phyloP scores from a whole-genome alignment of 1,140 invertebrate species.

The Leucophenga varia region DNA sequence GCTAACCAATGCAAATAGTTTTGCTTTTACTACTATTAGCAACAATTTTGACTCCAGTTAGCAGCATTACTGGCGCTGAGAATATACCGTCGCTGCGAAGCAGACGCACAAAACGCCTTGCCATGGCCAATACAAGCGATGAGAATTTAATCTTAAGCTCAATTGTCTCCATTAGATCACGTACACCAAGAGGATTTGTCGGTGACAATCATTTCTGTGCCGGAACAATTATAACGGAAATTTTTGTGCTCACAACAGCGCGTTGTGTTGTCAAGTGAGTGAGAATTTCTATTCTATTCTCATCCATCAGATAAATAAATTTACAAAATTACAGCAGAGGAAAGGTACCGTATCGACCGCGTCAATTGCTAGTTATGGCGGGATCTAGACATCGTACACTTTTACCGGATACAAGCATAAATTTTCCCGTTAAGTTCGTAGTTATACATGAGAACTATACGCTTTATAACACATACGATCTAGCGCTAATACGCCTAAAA shows the following conservation, averaged over 20 bases:
- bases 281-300: neutral
- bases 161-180: slow-evolving; percentile 14
- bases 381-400: slow-evolving; percentile 11
- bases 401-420: neutral
- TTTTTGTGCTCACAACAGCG: slow-evolving; percentile 12
- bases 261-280: slow-evolving; percentile 17
- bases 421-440: neutral
- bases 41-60: too few species aligned
- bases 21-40: too few species aligned
- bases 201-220: slow-evolving; percentile 23
- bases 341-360: slow-evolving; percentile 2
- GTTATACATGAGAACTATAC: slow-evolving; percentile 5
- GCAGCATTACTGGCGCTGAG: too few species aligned
- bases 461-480: slow-evolving; percentile 3
- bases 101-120: too few species aligned
- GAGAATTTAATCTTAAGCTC: too few species aligned
- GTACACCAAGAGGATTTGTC: slow-evolving; percentile 10
- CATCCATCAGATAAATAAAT: neutral
- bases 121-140: too few species aligned
- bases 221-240: slow-evolving; percentile 3
- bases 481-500: slow-evolving; percentile 9
- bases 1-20: neutral
- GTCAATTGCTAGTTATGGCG: slow-evolving; percentile 6
- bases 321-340: slow-evolving; percentile 5
- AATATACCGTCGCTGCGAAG: too few species aligned